Base-by-base conservation (phyloP, 2,797 vertebrate species). In the Enteromius viviparus region DNA sequence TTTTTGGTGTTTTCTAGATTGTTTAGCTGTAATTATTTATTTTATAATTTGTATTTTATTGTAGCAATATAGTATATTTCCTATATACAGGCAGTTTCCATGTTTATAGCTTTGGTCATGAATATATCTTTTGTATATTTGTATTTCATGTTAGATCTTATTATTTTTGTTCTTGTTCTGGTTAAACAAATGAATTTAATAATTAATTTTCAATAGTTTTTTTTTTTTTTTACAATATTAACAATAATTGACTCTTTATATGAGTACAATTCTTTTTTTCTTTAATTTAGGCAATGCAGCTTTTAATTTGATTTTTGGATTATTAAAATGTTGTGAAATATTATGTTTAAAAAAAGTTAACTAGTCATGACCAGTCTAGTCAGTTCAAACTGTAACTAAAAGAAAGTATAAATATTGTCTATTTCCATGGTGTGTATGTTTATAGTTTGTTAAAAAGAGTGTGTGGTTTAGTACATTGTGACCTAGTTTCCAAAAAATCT, bases 401-500 rank as follows among this genome's bases (percentile, higher is more conserved):
- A 75, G 4, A 37, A 2, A 10, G 37, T 12, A 55, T 34, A 51
- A n/a, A 34, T n/a, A 34, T 26, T 40, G n/a, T 23, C 51, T 53
- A 6, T 34, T 74, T 74, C n/a, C 40, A 23, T 21, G 9, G 26
- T 14, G 37, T 64, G 40, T 11, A 47, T 21, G 11, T 47, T 32
- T 34, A 19, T 19, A 34, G 42, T 49, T 66, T 78, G 29, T 37
- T 32, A 51, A 32, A 19, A 78, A 21, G 26, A 37, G 37, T 37
- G 29, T 34, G 29, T 2, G 6, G 32, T 45, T 77, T 62, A 40
- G 55, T 29, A 40, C 37, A 45, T 62, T 81, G 23, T 26, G 23
- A 32, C 68, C 40, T 29, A 81, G 69, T 42, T 71, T 62, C 58
- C 66, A 71, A 17, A 32, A 29, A 42, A 32, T 14, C 77, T 58